phyloP scores from a whole-genome alignment of 2,888 invertebrate species.

The Adelphocoris suturalis region DNA sequence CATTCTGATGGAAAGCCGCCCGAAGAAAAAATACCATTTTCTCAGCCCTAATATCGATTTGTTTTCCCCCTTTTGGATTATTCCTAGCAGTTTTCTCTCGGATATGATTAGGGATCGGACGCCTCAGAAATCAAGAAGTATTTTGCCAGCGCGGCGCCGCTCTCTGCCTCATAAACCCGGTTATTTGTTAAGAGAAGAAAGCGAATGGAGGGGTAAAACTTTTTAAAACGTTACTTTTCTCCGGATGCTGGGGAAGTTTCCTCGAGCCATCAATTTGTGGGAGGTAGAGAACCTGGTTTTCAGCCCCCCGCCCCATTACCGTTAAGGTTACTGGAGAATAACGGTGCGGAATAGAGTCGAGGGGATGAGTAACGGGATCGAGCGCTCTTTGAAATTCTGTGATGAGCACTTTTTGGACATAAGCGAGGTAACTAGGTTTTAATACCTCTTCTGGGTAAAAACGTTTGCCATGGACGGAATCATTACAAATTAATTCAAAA shows the following conservation, averaged over 20 bases:
- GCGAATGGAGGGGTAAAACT: background rate
- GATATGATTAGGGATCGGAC: constrained; percentile 23
- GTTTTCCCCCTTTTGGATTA: background rate
- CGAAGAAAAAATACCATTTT: background rate
- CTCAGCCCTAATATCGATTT: background rate
- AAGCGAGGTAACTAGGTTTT: too few relatives aligned
- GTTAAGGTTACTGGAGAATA: background rate
- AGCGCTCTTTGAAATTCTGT: background rate
- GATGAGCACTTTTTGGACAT: background rate
- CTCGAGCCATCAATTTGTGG: constrained; percentile 14
- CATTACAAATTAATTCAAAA: too few relatives aligned
- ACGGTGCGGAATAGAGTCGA: background rate
- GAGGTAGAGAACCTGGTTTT: background rate
- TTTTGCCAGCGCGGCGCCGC: background rate
- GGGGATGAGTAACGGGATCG: background rate
- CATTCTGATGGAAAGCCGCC: background rate
- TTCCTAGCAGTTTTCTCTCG: background rate
- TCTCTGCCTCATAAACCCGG: constrained; percentile 25
- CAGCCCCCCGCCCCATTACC: background rate
- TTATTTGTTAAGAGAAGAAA: background rate
- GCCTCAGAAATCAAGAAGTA: background rate
- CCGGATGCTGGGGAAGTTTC: constrained; percentile 5
- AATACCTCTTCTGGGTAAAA: too few relatives aligned
- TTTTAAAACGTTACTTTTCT: constrained; percentile 11
- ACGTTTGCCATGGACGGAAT: too few relatives aligned